Base-by-base conservation (phyloP, 30 jellyfish, hydroid and myxozoan genomes). In the Turritopsis dohrnii region DNA sequence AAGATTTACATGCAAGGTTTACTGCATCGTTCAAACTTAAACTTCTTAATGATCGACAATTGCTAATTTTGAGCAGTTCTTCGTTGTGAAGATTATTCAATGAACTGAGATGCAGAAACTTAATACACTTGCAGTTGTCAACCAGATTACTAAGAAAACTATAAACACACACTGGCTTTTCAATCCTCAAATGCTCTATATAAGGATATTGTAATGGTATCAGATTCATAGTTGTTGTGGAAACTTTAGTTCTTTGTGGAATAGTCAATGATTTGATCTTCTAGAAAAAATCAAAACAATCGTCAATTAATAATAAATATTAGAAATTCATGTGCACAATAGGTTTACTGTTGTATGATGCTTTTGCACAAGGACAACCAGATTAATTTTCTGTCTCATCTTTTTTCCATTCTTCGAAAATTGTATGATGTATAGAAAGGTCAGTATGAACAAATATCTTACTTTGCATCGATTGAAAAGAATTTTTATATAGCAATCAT, bases 391-490 rank as follows among this genome's bases (percentile, higher is more conserved):
- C n/a, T n/a, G n/a, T n/a, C n/a, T n/a, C n/a, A n/a, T n/a, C n/a
- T n/a, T n/a, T n/a, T n/a, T n/a, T n/a, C n/a, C n/a, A n/a, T n/a
- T n/a, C n/a, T n/a, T n/a, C n/a, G 73, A 60, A 0, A 21, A 60
- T 23, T 18, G 73, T 0, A 23, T 60, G 0, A 0, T 60, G 73
- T 60, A 60, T 23, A 60, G 21, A 60, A 60, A 18, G 21, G 19
- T 60, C 21, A 18, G 73, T 21, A 60, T 18, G 19, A 23, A n/a
- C 28, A n/a, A 69, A n/a, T n/a, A n/a, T n/a, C 30, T 69, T 69
- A 69, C 77, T 21, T 69, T 69, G 77, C 77, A 69, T n/a, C 77
- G 77, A 69, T 69, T 69, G 30, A 69, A 69, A 23, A 69, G 30
- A 9, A 27, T 69, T 69, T 27, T 69, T 27, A 69, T n/a, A 0